Evolutionary conservation across 2,888 invertebrate genomes (phyloP), one percentile per base, ranked within the genome.

Genomic region (Anaspis maculata): DNA sequence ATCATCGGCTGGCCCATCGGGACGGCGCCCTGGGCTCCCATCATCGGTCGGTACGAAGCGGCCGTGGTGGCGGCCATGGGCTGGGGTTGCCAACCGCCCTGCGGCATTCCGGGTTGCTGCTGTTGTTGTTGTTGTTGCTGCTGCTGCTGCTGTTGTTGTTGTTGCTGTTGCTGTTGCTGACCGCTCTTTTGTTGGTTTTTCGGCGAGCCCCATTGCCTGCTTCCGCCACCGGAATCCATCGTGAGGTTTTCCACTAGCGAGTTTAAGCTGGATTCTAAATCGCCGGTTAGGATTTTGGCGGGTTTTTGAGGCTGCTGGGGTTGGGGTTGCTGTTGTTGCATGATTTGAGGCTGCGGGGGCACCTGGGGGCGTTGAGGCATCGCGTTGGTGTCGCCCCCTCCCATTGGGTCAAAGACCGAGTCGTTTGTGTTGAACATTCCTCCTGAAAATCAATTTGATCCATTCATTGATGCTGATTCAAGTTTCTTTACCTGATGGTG

Each of bases 221-320:
- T 71, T 19, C 49, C 45, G 40, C 49, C 59, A 42, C 79, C 80
- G 29, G 68, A 64, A 70, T 88, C 88, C 61, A 90, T 90, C 52
- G 82, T 77, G 54, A 96, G 75, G 69, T 94, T 95, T 69, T 94
- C 90, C 42, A 92, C 95, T 51, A 96, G 72, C 45, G 86, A 86
- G 40, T 92, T 91, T 42, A 96, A 78, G 50, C 92, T 94, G 48
- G 89, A 86, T 64, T 96, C 95, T 63, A 96, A 71, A 67, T 95
- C 95, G 30, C 91, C 90, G 10, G 91, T 89, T 41, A 95, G 74
- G 34, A 95, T 81, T 52, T 72, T 73, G 4, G 58, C 48, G 12
- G 62, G 64, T 33, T 57, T 61, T 15, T 60, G 51, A 13, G 59
- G 59, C 26, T 54, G 48, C 15, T 51, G 54, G 4, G 57, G 59